These are phyloP conservation scores for Ceratoteleas bidentatus DNA, from an alignment of 1,140 invertebrate species.

Conservation along the genomic window DNA sequence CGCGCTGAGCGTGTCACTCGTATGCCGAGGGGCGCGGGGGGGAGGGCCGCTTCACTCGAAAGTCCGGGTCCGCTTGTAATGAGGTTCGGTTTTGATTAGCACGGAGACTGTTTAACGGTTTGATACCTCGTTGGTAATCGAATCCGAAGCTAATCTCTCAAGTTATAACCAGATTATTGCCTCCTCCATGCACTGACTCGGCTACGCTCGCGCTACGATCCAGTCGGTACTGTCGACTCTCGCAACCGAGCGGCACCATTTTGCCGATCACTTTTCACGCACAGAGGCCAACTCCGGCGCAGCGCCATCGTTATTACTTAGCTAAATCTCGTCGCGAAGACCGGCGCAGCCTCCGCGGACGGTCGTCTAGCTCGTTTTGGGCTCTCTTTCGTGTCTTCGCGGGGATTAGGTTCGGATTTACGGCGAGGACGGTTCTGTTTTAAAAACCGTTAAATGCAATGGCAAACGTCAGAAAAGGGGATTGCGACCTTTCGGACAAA, in stretches of 20 bases:
- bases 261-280: constrained; percentile 46
- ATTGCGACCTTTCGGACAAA: neutral
- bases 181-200: constrained; percentile 80
- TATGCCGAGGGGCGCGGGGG: constrained; percentile 50
- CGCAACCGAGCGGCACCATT: constrained; percentile 59
- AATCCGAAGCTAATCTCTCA: constrained; percentile 83
- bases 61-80: constrained; percentile 77
- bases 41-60: constrained; percentile 62
- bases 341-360: neutral
- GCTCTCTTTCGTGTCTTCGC: no score
- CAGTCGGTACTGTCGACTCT: constrained; percentile 72
- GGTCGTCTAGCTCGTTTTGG: no score
- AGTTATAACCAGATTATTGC: constrained; percentile 82
- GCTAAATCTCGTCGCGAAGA: constrained; percentile 10
- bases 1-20: constrained; percentile 53
- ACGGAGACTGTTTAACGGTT: constrained; percentile 82
- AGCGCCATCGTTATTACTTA: constrained; percentile 16
- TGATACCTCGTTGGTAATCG: constrained; percentile 82
- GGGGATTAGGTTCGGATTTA: no score
- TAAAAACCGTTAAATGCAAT: no score
- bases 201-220: constrained; percentile 71
- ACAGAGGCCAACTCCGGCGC: constrained; percentile 16
- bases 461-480: neutral
- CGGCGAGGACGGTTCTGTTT: no score
- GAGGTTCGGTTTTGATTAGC: constrained; percentile 82